A percentile compares a stretch with the other conserved stretches of the same genome.
Conservation (phyloP, 2,797 vertebrate species). For the Sebastes nivosus region DNA sequence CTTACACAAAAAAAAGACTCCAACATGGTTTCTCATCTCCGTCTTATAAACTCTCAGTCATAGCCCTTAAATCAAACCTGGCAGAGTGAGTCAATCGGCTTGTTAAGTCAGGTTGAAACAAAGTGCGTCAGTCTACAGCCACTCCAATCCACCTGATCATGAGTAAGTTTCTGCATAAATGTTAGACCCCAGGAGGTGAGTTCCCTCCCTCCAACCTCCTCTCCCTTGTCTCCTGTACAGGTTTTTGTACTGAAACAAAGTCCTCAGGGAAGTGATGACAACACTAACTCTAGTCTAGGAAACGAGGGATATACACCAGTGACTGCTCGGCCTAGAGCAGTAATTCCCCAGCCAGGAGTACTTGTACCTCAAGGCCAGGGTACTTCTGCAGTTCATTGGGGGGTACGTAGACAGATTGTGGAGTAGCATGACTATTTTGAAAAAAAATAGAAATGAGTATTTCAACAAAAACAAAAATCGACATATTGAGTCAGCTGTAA, state of each 20-base stretch:
- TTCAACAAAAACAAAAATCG: background rate
- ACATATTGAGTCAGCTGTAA: background rate
- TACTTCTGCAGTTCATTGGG: background rate
- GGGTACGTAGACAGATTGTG: background rate
- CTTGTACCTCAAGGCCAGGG: background rate
- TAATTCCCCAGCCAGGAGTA: background rate
- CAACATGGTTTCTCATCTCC: slow-evolving; percentile 10
- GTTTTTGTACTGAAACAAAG: slow-evolving; percentile 11
- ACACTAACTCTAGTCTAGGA: slow-evolving; percentile 7
- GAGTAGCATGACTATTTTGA: background rate
- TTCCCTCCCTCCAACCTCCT: background rate
- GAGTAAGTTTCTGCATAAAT: slow-evolving; percentile 29
- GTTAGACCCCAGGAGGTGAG: slow-evolving; percentile 7
- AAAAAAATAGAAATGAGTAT: background rate
- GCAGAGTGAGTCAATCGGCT: slow-evolving; percentile 6
- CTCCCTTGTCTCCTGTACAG: slow-evolving; percentile 19
- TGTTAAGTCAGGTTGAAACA: slow-evolving; percentile 16
- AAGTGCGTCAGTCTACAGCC: slow-evolving; percentile 1
- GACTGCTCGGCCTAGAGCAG: background rate
- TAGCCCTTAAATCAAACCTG: background rate
- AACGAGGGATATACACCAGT: background rate
- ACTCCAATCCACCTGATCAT: slow-evolving; percentile 11
- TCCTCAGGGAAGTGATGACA: slow-evolving; percentile 27
- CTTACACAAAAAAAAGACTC: slow-evolving; percentile 23
- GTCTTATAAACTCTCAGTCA: background rate